Evolutionary conservation across 2,113 vertebrate species (phyloP), one percentile per base, ranked within the genome.

Genomic region (Protobothrops flavoviridis): DNA sequence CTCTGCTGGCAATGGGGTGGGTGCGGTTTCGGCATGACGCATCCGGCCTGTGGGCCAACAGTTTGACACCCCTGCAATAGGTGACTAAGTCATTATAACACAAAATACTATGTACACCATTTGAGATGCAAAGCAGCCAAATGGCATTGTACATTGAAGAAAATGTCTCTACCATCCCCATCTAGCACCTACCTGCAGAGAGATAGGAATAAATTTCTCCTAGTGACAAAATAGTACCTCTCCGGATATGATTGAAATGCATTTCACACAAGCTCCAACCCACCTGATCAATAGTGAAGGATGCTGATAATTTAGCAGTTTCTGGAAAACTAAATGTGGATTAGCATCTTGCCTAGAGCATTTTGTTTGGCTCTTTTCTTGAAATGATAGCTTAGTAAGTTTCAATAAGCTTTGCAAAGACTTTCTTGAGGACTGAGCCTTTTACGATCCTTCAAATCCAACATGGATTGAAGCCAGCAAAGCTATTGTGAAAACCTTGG

Each of bases 361-460:
- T 43, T 88, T 43, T 15, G 39, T 61, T 61, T 53, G 45, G 61
- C 53, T 20, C 3, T 92, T n/a, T 24, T 87, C 55, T 33, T 17
- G 8, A 81, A 39, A 81, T 39, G n/a, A 81, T 33, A 33, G n/a
- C 11, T 50, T 81, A 52, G 39, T 87, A 61, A 87, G 13, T 86
- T 93, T 50, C 24, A 88, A 24, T 50, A 55, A 15, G 39, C 9
- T 2, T 59, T 85, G 39, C 33, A 53, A 20, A 89, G 15, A 45
- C 17, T 90, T 15, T 64, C 29, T 55, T 48, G 1, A 50, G 21
- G 11, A 86, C 24, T 64, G 29, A 29, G 33, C 21, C 74, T 50
- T 92, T 92, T 94, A 89, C 93, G 87, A 93, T 20, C n/a, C n/a
- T 11, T 13, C 86, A 20, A 7, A 56, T 74, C 11, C 93, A 91